Evolutionary conservation across 2,888 invertebrate genomes (phyloP).

Genomic region (Rosalia funebris): DNA sequence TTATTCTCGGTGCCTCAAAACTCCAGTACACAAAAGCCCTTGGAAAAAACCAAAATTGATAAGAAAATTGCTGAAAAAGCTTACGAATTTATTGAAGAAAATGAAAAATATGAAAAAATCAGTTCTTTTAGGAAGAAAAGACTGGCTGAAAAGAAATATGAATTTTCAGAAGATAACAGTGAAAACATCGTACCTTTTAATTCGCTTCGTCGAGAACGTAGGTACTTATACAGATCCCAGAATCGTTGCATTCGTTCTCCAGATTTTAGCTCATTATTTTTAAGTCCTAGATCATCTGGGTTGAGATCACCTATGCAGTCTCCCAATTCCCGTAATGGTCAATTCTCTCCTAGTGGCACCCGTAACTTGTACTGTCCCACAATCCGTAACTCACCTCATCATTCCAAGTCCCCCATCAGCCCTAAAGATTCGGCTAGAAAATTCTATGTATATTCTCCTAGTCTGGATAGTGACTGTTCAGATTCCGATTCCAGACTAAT

Average conservation of each 20-base stretch:
- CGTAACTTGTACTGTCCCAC: conserved; percentile 58
- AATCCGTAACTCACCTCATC: conserved; percentile 59
- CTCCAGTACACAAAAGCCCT: conserved; percentile 51
- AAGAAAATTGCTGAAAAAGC: conserved; percentile 75
- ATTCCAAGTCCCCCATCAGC: conserved; percentile 62
- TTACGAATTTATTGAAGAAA: conserved; percentile 87
- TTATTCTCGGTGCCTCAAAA: conserved; percentile 59
- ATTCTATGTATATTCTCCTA: conserved; percentile 63
- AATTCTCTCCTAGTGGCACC: conserved; percentile 59
- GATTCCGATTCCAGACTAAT: conserved; percentile 62
- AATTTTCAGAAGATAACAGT: conserved; percentile 83
- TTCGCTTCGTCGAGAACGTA: conserved; percentile 66
- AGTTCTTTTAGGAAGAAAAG: conserved; percentile 85
- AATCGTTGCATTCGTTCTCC: conserved; percentile 58
- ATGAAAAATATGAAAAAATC: conserved; percentile 86
- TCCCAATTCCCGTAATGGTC: conserved; percentile 61
- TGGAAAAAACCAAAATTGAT: conserved; percentile 59
- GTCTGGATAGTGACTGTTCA: conserved; percentile 62
- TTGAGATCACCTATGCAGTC: conserved; percentile 62
- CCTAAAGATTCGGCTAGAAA: conserved; percentile 60
- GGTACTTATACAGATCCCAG: conserved; percentile 57
- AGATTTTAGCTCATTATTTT: conserved; percentile 59
- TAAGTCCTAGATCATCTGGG: conserved; percentile 60
- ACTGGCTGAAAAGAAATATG: conserved; percentile 91
- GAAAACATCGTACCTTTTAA: conserved; percentile 75